Evolutionary conservation across 2,888 invertebrate genomes (phyloP), one percentile per base, ranked within the genome.

Genomic region (Calameuta filiformis): DNA sequence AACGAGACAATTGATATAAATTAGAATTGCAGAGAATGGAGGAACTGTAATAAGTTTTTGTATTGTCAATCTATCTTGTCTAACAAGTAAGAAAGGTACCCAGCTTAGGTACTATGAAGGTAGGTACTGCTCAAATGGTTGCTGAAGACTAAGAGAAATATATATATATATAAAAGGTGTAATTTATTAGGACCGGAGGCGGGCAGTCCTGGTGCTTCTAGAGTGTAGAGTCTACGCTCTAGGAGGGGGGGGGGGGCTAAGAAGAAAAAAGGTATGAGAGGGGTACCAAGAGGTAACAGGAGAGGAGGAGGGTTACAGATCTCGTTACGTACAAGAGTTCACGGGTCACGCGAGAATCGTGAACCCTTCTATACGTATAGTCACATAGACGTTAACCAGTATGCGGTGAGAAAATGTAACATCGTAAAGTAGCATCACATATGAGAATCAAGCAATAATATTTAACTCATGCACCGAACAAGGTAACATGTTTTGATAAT

Each of bases 291-390:
- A 74, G 76, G 75, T 23, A 56, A 56, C 75, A 73, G 75, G 75
- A 56, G 56, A 23, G 23, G 23, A 15, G 9, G 23, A 2, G 56
- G 23, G 23, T 23, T 23, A 79, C 80, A 84, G 88, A 88, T 88
- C 87, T 88, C 86, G 87, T 87, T 88, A 87, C 89, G 89, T 86
- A 86, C 86, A 85, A 89, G 87, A 87, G 88, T 89, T 89, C 89
- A 89, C 85, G 86, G 89, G 89, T 89, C 89, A 89, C 87, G 87
- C 86, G 87, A 88, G 89, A 88, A 88, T 88, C 88, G 87, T 87
- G 87, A 86, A 88, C 88, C 86, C 78, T 76, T 23, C 56, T 56
- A 23, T 56, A 56, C 56, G 56, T 56, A 56, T 2, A 23, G 56
- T 23, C 56, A 9, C 56, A 56, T 9, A 23, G 56, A 40, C 40